Evolutionary conservation across 1,140 invertebrate species (phyloP).

Genomic region (Trachelipus rathkii): DNA sequence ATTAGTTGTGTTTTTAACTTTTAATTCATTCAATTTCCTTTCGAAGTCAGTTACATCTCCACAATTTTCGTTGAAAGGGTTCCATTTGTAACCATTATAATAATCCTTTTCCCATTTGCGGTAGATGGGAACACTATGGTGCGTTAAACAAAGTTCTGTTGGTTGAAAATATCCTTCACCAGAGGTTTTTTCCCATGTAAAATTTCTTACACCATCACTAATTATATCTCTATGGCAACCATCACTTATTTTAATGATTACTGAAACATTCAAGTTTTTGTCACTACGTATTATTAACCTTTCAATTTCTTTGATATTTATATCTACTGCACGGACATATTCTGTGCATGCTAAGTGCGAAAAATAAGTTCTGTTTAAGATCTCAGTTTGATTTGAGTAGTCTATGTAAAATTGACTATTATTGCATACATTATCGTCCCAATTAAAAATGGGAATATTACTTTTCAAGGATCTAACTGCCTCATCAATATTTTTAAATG

Average conservation of each 20-base stretch:
- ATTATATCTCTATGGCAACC: not conserved
- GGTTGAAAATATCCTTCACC: not conserved
- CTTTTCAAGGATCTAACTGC: too few species aligned
- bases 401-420: too few species aligned
- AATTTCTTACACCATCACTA: not conserved
- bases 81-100: not conserved
- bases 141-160: not conserved
- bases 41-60: not conserved
- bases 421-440: too few species aligned
- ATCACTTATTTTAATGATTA: not conserved
- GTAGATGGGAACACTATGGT: not conserved
- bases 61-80: not conserved
- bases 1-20: too few species aligned
- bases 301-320: not conserved
- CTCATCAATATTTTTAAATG: too few species aligned
- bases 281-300: too few species aligned
- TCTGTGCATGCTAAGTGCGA: not conserved
- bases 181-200: not conserved
- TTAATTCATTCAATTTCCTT: too few species aligned
- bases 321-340: not conserved
- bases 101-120: not conserved
- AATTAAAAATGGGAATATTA: too few species aligned
- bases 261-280: too few species aligned
- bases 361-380: not conserved
- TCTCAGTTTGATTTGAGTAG: not conserved